These are phyloP conservation scores for Drosophila persimilis DNA, from an alignment of 1,140 invertebrate genomes.

Conservation along the genomic window DNA sequence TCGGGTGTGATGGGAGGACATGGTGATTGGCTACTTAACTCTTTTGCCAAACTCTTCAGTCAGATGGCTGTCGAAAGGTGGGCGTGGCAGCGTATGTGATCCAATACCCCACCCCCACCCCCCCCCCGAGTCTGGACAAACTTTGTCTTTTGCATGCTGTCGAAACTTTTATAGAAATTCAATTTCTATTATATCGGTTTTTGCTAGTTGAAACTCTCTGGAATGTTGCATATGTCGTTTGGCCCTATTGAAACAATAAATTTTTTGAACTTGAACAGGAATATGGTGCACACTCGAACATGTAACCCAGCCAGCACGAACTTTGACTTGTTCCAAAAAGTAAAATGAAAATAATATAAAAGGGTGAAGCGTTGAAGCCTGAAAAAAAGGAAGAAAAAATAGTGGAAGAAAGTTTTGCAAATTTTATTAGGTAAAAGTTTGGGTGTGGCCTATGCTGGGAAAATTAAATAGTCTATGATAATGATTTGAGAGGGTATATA, in stretches of 20 bases:
- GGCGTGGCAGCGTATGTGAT: slow-evolving; percentile 49
- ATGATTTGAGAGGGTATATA: too few relatives aligned
- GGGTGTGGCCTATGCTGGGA: too few relatives aligned
- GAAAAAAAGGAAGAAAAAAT: too few relatives aligned
- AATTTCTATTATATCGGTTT: slow-evolving; percentile 64
- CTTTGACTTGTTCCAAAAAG: too few relatives aligned
- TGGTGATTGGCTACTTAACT: slow-evolving; percentile 76
- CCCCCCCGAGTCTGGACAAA: slow-evolving; percentile 30
- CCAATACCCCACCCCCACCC: not conserved
- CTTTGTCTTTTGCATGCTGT: slow-evolving; percentile 75
- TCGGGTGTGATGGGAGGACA: slow-evolving; percentile 23
- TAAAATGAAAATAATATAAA: too few relatives aligned
- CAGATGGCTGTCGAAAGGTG: slow-evolving; percentile 32
- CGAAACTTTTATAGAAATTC: slow-evolving; percentile 78
- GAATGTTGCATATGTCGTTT: slow-evolving; percentile 57
- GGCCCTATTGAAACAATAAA: slow-evolving; percentile 71
- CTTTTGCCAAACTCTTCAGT: slow-evolving; percentile 61
- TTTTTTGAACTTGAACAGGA: slow-evolving; percentile 19
- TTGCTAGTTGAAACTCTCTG: slow-evolving; percentile 1
- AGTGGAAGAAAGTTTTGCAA: too few relatives aligned
- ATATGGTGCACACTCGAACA: too few relatives aligned
- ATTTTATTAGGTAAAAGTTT: too few relatives aligned
- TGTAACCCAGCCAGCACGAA: too few relatives aligned
- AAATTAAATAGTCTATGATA: too few relatives aligned
- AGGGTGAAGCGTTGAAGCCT: too few relatives aligned